Percentiles rank a stretch among this genome's conserved stretches.
These are phyloP conservation scores for Tribolium freemani DNA, from an alignment of 2,888 invertebrate genomes.

Conservation along the genomic window DNA sequence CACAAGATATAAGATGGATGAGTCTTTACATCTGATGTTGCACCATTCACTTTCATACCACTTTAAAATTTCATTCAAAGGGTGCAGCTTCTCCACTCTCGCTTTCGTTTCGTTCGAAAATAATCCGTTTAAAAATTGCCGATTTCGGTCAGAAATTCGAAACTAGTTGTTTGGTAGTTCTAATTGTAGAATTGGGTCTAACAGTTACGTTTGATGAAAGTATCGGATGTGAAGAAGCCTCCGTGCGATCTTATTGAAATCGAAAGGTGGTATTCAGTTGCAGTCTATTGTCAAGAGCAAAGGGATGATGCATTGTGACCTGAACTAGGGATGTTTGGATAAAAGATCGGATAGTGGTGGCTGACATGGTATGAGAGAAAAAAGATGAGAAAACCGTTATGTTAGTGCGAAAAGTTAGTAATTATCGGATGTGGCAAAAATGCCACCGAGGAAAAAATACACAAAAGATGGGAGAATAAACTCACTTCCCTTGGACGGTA, in stretches of 20 bases:
- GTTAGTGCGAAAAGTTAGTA: constrained; percentile 44
- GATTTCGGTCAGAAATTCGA: neutral
- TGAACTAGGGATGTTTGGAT: constrained; percentile 50
- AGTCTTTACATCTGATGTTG: constrained; percentile 59
- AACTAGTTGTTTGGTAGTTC: neutral
- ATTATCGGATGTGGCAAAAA: constrained; percentile 40
- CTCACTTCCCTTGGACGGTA: constrained; percentile 27
- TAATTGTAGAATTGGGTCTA: neutral
- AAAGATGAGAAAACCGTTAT: constrained; percentile 49
- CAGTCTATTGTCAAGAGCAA: constrained; percentile 35
- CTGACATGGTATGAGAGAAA: constrained; percentile 27
- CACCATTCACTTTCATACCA: constrained; percentile 53
- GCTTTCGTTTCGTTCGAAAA: neutral
- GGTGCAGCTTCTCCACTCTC: constrained; percentile 18
- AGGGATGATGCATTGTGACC: constrained; percentile 49
- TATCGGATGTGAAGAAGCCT: constrained; percentile 6
- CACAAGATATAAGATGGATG: constrained; percentile 66
- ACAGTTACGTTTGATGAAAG: neutral
- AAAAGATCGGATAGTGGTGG: constrained; percentile 49
- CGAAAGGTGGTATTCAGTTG: constrained; percentile 41
- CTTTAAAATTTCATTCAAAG: constrained; percentile 47
- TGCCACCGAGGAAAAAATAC: constrained; percentile 14
- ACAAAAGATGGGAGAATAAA: constrained; percentile 35
- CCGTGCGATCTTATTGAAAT: constrained; percentile 30
- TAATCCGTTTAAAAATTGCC: neutral